Evolutionary conservation across 2,797 vertebrate genomes (phyloP), one percentile per base, ranked within the genome.

Genomic region (Enteromius paludinosus): DNA sequence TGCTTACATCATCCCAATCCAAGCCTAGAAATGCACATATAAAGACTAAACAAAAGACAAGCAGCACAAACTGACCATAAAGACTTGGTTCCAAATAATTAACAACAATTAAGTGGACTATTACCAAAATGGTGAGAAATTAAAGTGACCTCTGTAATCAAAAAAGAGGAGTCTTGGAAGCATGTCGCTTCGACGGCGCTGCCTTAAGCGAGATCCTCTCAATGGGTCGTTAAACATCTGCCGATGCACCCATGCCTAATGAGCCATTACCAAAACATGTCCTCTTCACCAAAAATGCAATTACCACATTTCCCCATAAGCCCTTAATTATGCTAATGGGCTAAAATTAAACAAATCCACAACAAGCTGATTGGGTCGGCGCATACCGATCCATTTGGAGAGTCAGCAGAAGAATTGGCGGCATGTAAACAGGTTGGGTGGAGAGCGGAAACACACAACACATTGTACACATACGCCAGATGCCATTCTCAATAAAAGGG

Each of bases 261-360:
- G 93, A 95, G 93, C 93, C 93, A 95, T 95, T 94, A 94, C 90
- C 89, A 92, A 90, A 94, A 94, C 93, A 94, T 94, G 92, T 92
- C 92, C 93, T 93, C 77, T 89, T 91, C 92, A 94, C 91, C 92
- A 93, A 95, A 90, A 95, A 96, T 93, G 92, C 93, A 95, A 95
- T 95, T 96, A 96, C 93, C 91, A 93, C 93, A 95, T 95, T 94
- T 94, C 93, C 93, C 93, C 92, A 94, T 94, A 93, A 95, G 90
- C 93, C 93, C 89, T 93, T 94, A 94, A 95, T 96, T 95, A 95
- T 95, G 93, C 88, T 94, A 95, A 95, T 94, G 89, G 85, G 62
- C 73, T 93, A 92, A 93, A 93, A 93, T 95, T 94, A 94, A 94
- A 95, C 93, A 95, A 94, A 95, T 92, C 92, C 93, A 93, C 93